Evolutionary conservation across 1,140 invertebrate genomes (phyloP), one percentile per base, ranked within the genome.

Genomic region (Caerostris extrusa): DNA sequence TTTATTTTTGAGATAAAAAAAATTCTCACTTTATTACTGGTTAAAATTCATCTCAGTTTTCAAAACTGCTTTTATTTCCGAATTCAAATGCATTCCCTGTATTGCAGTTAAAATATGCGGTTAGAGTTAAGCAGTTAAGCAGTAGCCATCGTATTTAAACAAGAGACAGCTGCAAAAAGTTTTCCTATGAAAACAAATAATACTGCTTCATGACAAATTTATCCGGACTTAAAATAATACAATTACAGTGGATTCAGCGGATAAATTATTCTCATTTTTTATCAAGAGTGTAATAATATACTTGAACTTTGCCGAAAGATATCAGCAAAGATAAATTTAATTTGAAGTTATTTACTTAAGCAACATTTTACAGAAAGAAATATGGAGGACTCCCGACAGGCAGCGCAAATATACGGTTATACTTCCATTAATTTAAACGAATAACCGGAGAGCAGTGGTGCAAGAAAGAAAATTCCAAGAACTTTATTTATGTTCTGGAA

Each of bases 401-500:
- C 5, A 67, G 17, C 17, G 17, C 17, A 67, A n/a, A 67, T 67
- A 67, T 67, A 67, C 17, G 61, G 61, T 4, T 67, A 67, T 67
- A 67, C 61, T 67, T 67, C 61, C 61, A 67, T 67, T 67, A 67
- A 34, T 67, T 67, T 67, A 67, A 67, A 67, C n/a, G 61, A 67
- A 67, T 6, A 5, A 8, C 5, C 34, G 34, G 34, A 2, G 34
- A 34, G 2, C 0, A 34, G 2, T n/a, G n/a, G n/a, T n/a, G 17
- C 6, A 17, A 67, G 17, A 67, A n/a, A 67, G n/a, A 17, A 64
- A 17, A 17, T 0, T 4, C n/a, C 17, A 12, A 67, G 61, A n/a
- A 10, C 5, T 67, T 67, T 67, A 67, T 67, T 67, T 67, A 67
- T 67, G 17, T 67, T 67, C 17, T 67, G 14, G 14, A 17, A 67